Evolutionary conservation across 2,888 invertebrate genomes (phyloP), one percentile per base, ranked within the genome.

Genomic region (Aspidiotus rigidus): DNA sequence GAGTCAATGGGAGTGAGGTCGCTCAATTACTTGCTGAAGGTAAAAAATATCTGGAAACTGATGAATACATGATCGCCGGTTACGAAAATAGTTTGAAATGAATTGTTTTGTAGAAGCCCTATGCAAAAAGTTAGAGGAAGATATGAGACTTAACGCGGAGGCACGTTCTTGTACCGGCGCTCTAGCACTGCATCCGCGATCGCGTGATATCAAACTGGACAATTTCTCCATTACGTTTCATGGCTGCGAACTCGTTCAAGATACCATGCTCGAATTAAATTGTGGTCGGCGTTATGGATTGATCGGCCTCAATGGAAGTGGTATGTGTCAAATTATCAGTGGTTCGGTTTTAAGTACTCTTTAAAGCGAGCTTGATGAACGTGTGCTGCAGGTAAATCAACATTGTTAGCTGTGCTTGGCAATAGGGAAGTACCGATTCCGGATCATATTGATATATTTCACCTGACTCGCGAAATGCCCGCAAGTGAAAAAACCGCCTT

Each of bases 211-310:
- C 69, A 99, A 99, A 81, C 92, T 99, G 73, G 91, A 89, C 72
- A 94, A 90, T 77, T 90, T 98, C 78, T 94, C 97, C 49, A 92
- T 99, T 74, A 97, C 96, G 60, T 99, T 99, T 81, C 97, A 98
- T 77, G 99, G 99, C 72, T 87, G 89, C 75, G 99, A 99, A 80
- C 83, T 99, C 74, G 84, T 99, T 69, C 90, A 90, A 77, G 99
- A 99, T 78, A 95, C 98, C 1, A 86, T 91, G 79, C 82, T 99
- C 42, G 99, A 99, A 81, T 84, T 99, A 79, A 99, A 98, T 81
- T 94, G 94, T 79, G 97, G 98, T 0, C 84, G 97, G 73, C 85
- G 97, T 74, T 99, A 99, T 78, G 99, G 98, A 74, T 83, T 99
- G 10, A 86, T 99, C 74, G 99, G 99, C 66, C 83, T 93, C n/a